Percentiles rank a stretch among this genome's conserved stretches.
Evolutionary conservation across 2,888 invertebrate species (phyloP).

Genomic region (Papilio elwesi): DNA sequence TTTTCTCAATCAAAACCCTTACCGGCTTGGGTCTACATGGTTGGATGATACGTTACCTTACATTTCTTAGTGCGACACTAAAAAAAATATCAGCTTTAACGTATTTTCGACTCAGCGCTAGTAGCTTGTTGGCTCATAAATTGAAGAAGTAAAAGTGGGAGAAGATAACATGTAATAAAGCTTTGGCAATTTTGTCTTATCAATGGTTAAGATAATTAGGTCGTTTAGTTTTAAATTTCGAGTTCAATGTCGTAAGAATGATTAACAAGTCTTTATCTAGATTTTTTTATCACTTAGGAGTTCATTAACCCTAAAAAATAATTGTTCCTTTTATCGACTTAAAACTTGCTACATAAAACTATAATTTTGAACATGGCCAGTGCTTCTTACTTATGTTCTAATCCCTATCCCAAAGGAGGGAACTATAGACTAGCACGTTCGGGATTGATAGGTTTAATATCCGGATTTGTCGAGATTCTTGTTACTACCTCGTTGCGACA

Average conservation of each 20-base stretch:
- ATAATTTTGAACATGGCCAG: not conserved
- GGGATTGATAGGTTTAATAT: slow-evolving; percentile 31
- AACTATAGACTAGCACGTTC: slow-evolving; percentile 19
- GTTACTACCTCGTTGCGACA: slow-evolving; percentile 38
- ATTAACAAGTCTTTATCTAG: slow-evolving; percentile 1
- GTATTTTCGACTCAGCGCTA: too few relatives aligned
- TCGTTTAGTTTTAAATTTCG: not conserved
- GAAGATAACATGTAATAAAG: not conserved
- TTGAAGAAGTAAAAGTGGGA: not conserved
- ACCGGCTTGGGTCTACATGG: too few relatives aligned
- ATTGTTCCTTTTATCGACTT: not conserved
- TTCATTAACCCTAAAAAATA: not conserved
- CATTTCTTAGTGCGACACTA: too few relatives aligned
- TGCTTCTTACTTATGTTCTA: not conserved
- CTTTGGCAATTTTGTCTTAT: not conserved
- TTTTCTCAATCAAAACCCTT: too few relatives aligned
- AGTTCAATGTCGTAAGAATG: slow-evolving; percentile 15
- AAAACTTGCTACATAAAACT: not conserved
- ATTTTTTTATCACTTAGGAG: not conserved
- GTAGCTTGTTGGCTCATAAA: too few relatives aligned
- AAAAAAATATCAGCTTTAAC: too few relatives aligned
- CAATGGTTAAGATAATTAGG: not conserved
- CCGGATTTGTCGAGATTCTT: slow-evolving; percentile 25
- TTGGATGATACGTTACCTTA: too few relatives aligned
- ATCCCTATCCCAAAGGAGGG: not conserved